Percentiles rank a stretch among this genome's conserved stretches.
Evolutionary conservation across 1,140 invertebrate species (phyloP).

Genomic region (Heterodera schachtii): DNA sequence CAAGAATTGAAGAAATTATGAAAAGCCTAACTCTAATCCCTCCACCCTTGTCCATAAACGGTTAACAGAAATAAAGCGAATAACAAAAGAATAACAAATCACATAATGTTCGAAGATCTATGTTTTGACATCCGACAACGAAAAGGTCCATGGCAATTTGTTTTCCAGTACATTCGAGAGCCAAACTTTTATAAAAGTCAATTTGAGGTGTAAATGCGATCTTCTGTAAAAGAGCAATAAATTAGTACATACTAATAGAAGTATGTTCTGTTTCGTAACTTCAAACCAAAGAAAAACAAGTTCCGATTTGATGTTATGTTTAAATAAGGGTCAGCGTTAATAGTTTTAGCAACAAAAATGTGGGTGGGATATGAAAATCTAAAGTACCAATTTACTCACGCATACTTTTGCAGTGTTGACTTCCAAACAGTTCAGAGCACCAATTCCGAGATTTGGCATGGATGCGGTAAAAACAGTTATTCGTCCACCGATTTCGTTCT

Average conservation of each 20-base stretch:
- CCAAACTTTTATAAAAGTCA: slow-evolving; percentile 96
- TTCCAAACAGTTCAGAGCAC: slow-evolving; percentile 76
- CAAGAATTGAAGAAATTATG: too few species aligned
- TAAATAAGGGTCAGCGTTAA: too few species aligned
- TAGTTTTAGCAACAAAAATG: too few species aligned
- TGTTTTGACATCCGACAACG: slow-evolving; percentile 86
- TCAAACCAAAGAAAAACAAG: too few species aligned
- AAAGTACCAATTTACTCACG: background rate
- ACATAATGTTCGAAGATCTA: slow-evolving; percentile 90
- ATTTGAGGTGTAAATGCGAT: slow-evolving; percentile 81
- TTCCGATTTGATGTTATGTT: too few species aligned
- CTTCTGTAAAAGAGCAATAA: slow-evolving; percentile 27
- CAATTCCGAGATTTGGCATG: slow-evolving; percentile 86
- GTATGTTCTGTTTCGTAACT: too few species aligned
- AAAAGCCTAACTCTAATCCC: too few species aligned
- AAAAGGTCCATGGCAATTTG: slow-evolving; percentile 96
- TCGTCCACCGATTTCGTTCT: slow-evolving; percentile 87
- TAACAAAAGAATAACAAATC: slow-evolving; percentile 66
- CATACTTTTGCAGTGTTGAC: slow-evolving; percentile 6
- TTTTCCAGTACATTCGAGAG: slow-evolving; percentile 90
- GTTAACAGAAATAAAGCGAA: too few species aligned
- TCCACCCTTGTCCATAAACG: slow-evolving; percentile 7
- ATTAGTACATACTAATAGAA: background rate
- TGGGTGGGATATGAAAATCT: too few species aligned
- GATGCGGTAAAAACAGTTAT: slow-evolving; percentile 90